A percentile compares a stretch with the other conserved stretches of the same genome.
Evolutionary conservation across 2,113 vertebrate species (phyloP).

Genomic region (Choloepus hoffmanni): DNA sequence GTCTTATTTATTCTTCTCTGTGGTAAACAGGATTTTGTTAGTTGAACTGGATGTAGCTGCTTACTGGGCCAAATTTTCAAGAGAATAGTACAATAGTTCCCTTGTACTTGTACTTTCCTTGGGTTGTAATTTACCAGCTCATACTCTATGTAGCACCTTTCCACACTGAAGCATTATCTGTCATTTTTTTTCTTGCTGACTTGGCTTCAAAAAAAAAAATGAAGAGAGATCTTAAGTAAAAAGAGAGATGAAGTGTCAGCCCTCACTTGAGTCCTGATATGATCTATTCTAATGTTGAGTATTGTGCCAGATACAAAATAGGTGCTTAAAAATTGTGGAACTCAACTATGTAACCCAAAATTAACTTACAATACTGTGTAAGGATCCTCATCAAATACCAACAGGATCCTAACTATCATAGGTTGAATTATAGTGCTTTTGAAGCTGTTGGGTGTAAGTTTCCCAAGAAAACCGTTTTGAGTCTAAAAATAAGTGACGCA

Average conservation of each 20-base stretch:
- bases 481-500: constrained; percentile 62
- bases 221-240: constrained; percentile 68
- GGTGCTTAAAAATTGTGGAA: not conserved
- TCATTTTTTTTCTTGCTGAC: constrained; percentile 80
- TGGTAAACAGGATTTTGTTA: constrained; percentile 84
- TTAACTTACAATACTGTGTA: constrained; percentile 35
- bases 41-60: constrained; percentile 84
- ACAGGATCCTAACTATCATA: constrained; percentile 2
- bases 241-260: constrained; percentile 48
- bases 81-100: constrained; percentile 76
- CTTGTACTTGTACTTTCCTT: constrained; percentile 65
- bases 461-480: constrained; percentile 45
- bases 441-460: constrained; percentile 52
- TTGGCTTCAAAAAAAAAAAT: constrained; percentile 72
- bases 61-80: constrained; percentile 67
- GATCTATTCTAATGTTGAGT: constrained; percentile 40
- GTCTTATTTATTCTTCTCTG: constrained; percentile 84
- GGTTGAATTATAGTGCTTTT: constrained; percentile 31
- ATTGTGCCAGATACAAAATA: constrained; percentile 70
- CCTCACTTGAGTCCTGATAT: not conserved
- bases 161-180: constrained; percentile 77
- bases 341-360: constrained; percentile 39
- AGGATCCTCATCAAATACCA: constrained; percentile 57
- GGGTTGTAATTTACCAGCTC: constrained; percentile 77
- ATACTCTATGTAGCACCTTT: constrained; percentile 79